Percentiles rank a stretch among this genome's conserved stretches.
phyloP scores from a whole-genome alignment of 2,113 vertebrate species.

The Phylloscopus trochilus region DNA sequence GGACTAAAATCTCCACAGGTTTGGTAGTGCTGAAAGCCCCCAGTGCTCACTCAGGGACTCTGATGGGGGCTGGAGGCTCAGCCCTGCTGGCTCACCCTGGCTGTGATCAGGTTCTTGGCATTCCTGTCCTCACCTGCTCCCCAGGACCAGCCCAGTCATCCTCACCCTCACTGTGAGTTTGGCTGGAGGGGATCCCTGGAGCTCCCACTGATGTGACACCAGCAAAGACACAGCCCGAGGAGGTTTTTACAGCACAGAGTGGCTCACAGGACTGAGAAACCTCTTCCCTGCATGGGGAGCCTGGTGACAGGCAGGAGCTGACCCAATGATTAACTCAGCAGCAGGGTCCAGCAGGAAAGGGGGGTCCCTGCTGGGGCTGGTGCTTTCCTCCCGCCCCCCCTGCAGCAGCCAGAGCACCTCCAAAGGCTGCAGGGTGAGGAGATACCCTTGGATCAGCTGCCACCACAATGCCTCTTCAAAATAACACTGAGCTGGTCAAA shows the following conservation, averaged over 20 bases:
- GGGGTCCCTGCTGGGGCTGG: background rate
- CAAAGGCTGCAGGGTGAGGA: background rate
- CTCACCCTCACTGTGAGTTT: background rate
- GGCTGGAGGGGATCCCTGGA: background rate
- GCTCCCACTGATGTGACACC: background rate
- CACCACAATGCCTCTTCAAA: background rate
- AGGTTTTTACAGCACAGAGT: background rate
- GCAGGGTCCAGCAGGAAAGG: rapidly evolving
- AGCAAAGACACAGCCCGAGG: background rate
- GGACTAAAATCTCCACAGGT: background rate
- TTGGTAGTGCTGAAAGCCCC: background rate
- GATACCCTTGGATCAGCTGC: background rate
- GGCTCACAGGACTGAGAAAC: background rate
- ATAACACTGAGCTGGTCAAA: background rate
- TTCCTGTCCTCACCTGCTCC: background rate
- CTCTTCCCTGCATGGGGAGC: background rate
- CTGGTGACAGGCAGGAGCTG: background rate
- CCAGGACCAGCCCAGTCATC: background rate
- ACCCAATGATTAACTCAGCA: background rate
- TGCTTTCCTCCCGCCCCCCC: rapidly evolving
- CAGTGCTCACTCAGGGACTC: background rate
- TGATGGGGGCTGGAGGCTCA: background rate
- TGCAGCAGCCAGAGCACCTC: background rate
- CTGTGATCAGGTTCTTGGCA: background rate
- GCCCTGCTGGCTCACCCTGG: background rate